Base-by-base conservation (phyloP, 2,113 vertebrate genomes). In the Thinocorus orbignyianus region DNA sequence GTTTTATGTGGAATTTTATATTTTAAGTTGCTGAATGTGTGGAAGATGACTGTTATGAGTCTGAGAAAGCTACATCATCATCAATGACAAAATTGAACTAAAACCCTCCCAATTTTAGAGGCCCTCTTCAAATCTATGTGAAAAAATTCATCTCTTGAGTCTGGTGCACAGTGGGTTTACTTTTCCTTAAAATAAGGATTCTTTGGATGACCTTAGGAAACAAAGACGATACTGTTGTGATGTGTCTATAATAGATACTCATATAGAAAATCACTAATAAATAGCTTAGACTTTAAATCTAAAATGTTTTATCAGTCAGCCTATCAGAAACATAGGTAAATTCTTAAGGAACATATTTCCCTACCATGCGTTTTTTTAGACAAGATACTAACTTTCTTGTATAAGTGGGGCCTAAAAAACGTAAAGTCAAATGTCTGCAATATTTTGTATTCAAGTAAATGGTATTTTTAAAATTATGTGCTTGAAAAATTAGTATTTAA, bases 401-500 rank as follows among this genome's bases (percentile, higher is more conserved):
- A 37, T 44, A 85, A 79, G 7, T 54, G 25, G 13, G 22, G 87
- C 20, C 48, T 79, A 39, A 72, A 72, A 31, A 91, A 73, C 37
- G 25, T 77, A 26, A 64, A 26, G 23, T 88, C 79, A 86, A 52
- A 58, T 62, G 10, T 73, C 49, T 80, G 70, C 7, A 5, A 23
- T 87, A 6, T 77, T 93, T 87, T 73, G 6, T 44, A 24, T 62
- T 83, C 8, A 1, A 66, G 5, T 48, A 76, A 61, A 14, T 65
- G 13, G n/a, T 62, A 12, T 52, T 93, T 95, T 77, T n/a, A 37
- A 25, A 84, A 39, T 13, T n/a, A 22, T 2, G 4, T 42, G 18
- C 39, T 88, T 91, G 73, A 87, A 69, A 92, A 87, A 81, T 31
- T 9, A 28, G 5, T 52, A 28, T 82, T 95, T 84, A 90, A 28